phyloP scores from a whole-genome alignment of 2,113 vertebrate genomes.

The Gopherus flavomarginatus region DNA sequence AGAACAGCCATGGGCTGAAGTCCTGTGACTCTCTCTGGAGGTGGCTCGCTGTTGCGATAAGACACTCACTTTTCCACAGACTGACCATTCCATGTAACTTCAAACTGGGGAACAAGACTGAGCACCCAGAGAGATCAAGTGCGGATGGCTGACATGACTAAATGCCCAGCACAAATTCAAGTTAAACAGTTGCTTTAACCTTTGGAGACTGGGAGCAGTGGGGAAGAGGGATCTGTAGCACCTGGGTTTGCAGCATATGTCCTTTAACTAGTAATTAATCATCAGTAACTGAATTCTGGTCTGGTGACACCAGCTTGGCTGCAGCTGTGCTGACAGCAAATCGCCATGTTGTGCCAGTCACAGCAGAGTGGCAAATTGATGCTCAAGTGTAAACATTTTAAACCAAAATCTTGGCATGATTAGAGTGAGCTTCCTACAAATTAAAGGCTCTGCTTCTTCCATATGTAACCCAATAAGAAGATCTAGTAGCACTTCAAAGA shows the following conservation, averaged over 20 bases:
- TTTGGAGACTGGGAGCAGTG: not conserved
- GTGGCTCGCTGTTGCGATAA: fast-evolving
- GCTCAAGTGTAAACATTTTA: not conserved
- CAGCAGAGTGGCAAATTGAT: not conserved
- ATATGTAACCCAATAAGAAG: not conserved
- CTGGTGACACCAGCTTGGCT: not conserved
- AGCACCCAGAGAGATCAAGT: not conserved
- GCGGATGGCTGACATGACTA: not conserved
- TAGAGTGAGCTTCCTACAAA: not conserved
- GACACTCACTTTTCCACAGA: not conserved
- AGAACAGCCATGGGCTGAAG: not conserved
- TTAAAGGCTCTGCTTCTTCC: not conserved
- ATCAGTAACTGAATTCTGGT: not conserved
- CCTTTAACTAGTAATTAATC: not conserved
- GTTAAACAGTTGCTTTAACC: not conserved
- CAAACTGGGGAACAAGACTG: not conserved
- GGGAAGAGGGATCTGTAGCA: not conserved
- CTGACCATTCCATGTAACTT: not conserved
- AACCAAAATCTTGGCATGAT: not conserved
- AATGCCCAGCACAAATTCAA: not conserved
- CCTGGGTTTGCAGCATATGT: not conserved
- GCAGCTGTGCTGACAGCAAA: not conserved
- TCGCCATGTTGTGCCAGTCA: not conserved
- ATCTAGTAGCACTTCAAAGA: not conserved
- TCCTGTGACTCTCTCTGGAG: not conserved